Evolutionary conservation across 2,113 vertebrate genomes (phyloP), one percentile per base, ranked within the genome.

Genomic region (Oncorhynchus gorbuscha): DNA sequence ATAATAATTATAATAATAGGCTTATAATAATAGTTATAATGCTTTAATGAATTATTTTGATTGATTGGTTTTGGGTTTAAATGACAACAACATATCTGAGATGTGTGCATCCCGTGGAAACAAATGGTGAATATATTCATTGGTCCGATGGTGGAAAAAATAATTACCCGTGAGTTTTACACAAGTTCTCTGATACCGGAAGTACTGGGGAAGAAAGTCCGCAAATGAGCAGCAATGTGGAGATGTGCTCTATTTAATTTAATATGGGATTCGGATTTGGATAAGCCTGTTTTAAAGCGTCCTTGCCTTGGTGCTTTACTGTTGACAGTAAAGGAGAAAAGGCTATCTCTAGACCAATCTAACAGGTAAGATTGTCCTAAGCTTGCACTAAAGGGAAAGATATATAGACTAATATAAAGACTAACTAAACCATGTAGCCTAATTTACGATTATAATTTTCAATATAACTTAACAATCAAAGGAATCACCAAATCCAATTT

Each of bases 241-340:
- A 78, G 71, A 45, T 71, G 76, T 49, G 61, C 76, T 77, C 70
- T 79, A 59, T 76, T 81, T 68, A n/a, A 69, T 26, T 81, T 66
- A 30, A 79, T 82, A 72, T 61, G 76, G 62, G 75, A 35, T 4
- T 32, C 59, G 75, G 72, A 71, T 79, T 71, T 76, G 65, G 78
- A 67, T 75, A 72, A 51, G 35, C n/a, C 55, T n/a, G 65, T 76
- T 80, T 78, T 69, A 78, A 75, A 48, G 24, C 39, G 67, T 61
- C 76, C 35, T 18, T 20, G 18, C 55, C 18, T 58, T 58, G 14
- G 18, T 14, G 6, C 5, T 58, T 58, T 58, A 20, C 4, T 20
- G 55, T 20, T 58, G 39, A 11, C 39, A 45, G 39, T 45, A 45
- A 45, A 45, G 9, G 39, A 45, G 39, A 45, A 45, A 45, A 45